Evolutionary conservation across 2,797 vertebrate genomes (phyloP), one percentile per base, ranked within the genome.

Genomic region (Delichon dasypus): DNA sequence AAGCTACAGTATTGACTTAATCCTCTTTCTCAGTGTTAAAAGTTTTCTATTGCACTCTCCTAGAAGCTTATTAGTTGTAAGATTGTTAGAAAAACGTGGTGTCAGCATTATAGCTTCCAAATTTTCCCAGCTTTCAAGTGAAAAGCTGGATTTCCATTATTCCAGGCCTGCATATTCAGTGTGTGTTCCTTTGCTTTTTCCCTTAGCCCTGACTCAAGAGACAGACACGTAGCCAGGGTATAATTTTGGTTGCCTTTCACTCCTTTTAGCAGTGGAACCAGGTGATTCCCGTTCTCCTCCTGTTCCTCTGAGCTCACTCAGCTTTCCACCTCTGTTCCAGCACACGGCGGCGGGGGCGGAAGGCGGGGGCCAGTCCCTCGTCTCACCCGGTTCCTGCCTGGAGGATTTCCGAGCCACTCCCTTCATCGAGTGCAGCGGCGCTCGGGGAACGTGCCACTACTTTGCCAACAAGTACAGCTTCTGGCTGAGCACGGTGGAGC

Each of bases 401-500:
- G 99, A 99, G 92, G 99, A 99, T 93, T 99, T 99, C 97, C 98
- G 99, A 4, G 98, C 99, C 1, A 99, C 99, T 11, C 99, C 99
- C 0, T 99, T 99, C 98, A 99, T 99, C 4, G 99, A 99, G 95
- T 99, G 99, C 98, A 99, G 98, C 2, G 99, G 99, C 0, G 98
- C 98, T 29, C 97, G 98, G 34, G 99, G 99, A 23, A 98, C 98
- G 1, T 99, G 99, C 97, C 99, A 99, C 89, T 99, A 99, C 97
- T 99, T 99, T 27, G 98, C 98, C 94, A 99, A 99, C 96, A 99
- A 99, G 88, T 99, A 98, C 98, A 99, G 99, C 97, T 99, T 99
- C 98, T 99, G 99, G 99, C 98, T 99, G 89, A 99, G 98, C 3
- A 99, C 98, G 0, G 98, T 99, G 44, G 98, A 99, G 16, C 97